Conservation (phyloP, 2,888 invertebrate genomes). For the Halictus quadricinctus region DNA sequence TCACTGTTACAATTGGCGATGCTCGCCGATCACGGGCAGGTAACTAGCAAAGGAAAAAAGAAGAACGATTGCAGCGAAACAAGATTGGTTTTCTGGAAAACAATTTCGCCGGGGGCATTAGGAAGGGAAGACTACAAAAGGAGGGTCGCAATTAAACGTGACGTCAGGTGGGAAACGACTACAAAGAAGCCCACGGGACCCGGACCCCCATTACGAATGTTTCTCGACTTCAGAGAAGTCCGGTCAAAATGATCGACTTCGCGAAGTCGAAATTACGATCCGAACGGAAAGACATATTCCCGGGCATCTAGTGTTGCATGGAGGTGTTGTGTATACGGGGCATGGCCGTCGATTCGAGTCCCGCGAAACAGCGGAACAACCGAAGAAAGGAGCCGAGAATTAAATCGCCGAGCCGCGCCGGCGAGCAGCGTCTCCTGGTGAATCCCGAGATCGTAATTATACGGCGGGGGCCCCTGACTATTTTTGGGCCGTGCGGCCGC, state of each 20-base stretch:
- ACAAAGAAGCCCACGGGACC: conserved; percentile 15
- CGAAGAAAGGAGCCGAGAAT: conserved; percentile 35
- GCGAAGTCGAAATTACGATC: conserved; percentile 40
- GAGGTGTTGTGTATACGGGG: background rate
- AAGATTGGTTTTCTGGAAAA: background rate
- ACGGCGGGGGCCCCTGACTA: conserved; percentile 58
- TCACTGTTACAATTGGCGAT: no score
- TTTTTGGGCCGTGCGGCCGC: conserved; percentile 63
- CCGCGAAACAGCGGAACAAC: conserved; percentile 9
- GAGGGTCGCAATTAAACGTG: conserved; percentile 15
- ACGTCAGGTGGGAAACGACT: conserved; percentile 21
- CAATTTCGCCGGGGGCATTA: background rate
- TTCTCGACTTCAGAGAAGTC: conserved; percentile 29
- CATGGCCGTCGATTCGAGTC: conserved; percentile 28
- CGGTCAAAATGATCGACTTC: conserved; percentile 18
- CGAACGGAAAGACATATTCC: conserved; percentile 14
- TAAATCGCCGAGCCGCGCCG: conserved; percentile 46
- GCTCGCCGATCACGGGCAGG: background rate
- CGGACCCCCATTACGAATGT: conserved; percentile 17
- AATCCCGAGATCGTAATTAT: conserved; percentile 56
- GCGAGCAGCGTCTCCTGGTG: conserved; percentile 46
- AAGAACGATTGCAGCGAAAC: background rate
- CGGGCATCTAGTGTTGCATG: conserved; percentile 18
- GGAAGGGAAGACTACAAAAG: background rate
- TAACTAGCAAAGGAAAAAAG: background rate